phyloP scores from a whole-genome alignment of 2,113 vertebrate species.

The Chiloscyllium plagiosum region DNA sequence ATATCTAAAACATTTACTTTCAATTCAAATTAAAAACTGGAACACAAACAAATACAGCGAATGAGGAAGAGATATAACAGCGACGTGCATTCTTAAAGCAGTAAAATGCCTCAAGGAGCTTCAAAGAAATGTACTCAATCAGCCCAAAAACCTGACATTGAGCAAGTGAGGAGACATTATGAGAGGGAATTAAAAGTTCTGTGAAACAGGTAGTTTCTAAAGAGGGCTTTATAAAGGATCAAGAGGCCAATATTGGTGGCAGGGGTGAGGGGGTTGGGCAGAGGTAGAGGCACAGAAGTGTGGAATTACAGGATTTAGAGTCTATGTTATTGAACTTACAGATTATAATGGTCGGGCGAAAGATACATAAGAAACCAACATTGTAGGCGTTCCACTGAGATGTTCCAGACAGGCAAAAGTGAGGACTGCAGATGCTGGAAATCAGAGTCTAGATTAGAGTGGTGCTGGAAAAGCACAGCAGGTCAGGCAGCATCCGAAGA shows the following conservation, averaged over 20 bases:
- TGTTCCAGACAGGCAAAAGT: background rate
- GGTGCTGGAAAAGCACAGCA: no score
- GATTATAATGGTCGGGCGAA: background rate
- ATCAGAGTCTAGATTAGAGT: no score
- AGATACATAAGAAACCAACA: background rate
- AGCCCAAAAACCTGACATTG: background rate
- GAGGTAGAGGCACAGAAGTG: background rate
- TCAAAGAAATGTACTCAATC: background rate
- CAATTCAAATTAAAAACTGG: background rate
- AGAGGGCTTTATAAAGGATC: background rate
- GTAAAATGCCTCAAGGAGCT: background rate
- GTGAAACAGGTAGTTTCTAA: background rate
- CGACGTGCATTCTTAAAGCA: background rate
- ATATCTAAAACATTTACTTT: background rate
- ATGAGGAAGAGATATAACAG: background rate
- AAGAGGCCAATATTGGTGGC: no score
- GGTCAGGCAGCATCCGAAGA: no score
- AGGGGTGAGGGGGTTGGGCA: no score
- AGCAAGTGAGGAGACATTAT: background rate
- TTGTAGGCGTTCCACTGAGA: background rate
- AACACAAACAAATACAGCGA: background rate
- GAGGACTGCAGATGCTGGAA: background rate
- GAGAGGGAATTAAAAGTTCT: background rate
- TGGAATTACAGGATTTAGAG: background rate
- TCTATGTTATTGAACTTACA: background rate